A percentile compares a stretch with the other conserved stretches of the same genome.
These are phyloP conservation scores for Arion vulgaris DNA, from an alignment of 1,140 invertebrate species.

Conservation along the genomic window DNA sequence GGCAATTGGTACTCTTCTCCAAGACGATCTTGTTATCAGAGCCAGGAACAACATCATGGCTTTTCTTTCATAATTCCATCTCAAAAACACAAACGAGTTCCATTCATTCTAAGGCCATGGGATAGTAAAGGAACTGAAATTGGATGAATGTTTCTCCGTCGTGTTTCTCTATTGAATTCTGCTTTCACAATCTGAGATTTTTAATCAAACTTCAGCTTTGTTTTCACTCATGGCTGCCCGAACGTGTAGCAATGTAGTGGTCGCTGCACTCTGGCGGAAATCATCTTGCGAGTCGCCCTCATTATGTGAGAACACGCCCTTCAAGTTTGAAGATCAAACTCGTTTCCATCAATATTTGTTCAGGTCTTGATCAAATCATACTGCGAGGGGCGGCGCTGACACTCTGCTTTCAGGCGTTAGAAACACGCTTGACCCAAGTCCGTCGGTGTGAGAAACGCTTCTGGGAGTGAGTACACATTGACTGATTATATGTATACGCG, in stretches of 20 bases:
- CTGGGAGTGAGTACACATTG: neutral
- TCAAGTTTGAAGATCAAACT: slow-evolving; percentile 9
- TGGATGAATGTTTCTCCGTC: neutral
- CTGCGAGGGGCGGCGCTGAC: neutral
- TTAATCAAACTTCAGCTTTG: slow-evolving; percentile 5
- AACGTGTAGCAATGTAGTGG: neutral
- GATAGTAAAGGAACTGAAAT: neutral
- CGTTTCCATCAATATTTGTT: slow-evolving; percentile 5
- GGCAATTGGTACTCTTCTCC: neutral
- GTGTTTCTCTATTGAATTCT: slow-evolving; percentile 8
- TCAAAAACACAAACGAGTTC: neutral
- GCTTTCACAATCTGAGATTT: slow-evolving; percentile 2
- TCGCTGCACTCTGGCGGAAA: neutral
- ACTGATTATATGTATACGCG: neutral
- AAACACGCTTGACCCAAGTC: neutral
- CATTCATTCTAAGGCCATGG: neutral
- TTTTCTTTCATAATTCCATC: slow-evolving; percentile 12
- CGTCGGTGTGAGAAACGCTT: neutral
- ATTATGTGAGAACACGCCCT: slow-evolving; percentile 14
- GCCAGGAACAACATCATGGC: neutral
- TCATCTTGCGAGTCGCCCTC: neutral
- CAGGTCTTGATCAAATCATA: neutral
- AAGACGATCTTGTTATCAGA: neutral
- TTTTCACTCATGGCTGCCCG: neutral
- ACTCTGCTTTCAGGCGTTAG: neutral